A percentile compares a stretch with the other conserved stretches of the same genome.
phyloP scores from a whole-genome alignment of 1,140 invertebrate genomes.

The Drosophila equinoxialis region DNA sequence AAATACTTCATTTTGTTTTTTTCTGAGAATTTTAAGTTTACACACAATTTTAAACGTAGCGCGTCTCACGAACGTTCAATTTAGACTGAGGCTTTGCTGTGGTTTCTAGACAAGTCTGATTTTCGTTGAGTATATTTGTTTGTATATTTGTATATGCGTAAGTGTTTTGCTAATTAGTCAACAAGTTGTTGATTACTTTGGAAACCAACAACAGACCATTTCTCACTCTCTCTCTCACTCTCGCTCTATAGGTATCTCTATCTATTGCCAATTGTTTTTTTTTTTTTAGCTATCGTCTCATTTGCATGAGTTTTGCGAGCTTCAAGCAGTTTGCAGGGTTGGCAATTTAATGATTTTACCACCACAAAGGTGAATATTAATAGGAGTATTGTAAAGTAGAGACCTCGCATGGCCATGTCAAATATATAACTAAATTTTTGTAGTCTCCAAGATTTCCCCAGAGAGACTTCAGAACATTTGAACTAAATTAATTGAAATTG shows the following conservation, averaged over 20 bases:
- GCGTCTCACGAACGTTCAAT: conserved; percentile 44
- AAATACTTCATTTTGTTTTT: conserved; percentile 59
- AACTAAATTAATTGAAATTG: conserved; percentile 55
- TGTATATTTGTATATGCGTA: conserved; percentile 31
- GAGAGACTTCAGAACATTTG: conserved; percentile 31
- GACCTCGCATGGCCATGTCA: conserved; percentile 49
- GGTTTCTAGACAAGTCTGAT: conserved; percentile 4
- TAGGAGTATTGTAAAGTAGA: conserved; percentile 38
- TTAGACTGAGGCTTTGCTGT: conserved; percentile 49
- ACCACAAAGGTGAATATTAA: conserved; percentile 22
- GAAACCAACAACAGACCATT: neutral
- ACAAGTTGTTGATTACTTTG: conserved; percentile 57
- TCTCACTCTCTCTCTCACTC: too few relatives aligned
- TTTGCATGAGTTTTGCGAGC: conserved; percentile 64
- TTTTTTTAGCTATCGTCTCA: conserved; percentile 31
- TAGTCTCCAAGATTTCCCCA: conserved; percentile 56
- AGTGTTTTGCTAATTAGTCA: conserved; percentile 71
- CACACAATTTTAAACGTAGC: neutral
- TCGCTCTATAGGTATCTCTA: neutral
- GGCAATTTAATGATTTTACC: conserved; percentile 59
- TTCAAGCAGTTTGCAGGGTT: conserved; percentile 69
- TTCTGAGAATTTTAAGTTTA: conserved; percentile 2
- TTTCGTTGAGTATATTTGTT: conserved; percentile 3
- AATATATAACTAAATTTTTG: conserved; percentile 59
- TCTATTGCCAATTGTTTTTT: conserved; percentile 1